phyloP scores from a whole-genome alignment of 2,888 invertebrate genomes.

The Ophion ellenae region DNA sequence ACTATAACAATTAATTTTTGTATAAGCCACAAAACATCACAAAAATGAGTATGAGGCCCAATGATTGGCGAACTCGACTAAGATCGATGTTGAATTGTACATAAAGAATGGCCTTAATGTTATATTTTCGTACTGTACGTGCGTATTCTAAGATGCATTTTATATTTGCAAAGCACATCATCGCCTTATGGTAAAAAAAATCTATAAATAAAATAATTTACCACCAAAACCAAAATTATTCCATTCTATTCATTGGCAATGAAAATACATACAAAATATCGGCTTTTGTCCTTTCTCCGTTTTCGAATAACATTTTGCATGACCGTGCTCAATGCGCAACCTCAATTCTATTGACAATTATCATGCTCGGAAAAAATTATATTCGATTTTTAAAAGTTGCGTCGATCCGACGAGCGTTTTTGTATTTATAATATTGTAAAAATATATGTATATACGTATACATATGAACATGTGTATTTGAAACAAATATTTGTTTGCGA shows the following conservation, averaged over 20 bases:
- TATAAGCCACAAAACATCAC: constrained; percentile 54
- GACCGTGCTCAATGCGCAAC: not conserved
- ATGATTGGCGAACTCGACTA: constrained; percentile 23
- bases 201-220: not conserved
- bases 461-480: constrained; percentile 28
- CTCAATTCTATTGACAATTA: not conserved
- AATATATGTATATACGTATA: constrained; percentile 23
- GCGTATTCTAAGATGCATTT: constrained; percentile 35
- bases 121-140: constrained; percentile 47
- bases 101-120: constrained; percentile 15
- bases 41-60: constrained; percentile 21
- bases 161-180: constrained; percentile 23
- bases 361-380: not conserved
- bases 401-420: constrained; percentile 20
- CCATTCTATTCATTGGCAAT: not conserved
- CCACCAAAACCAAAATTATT: not conserved
- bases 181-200: not conserved
- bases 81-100: constrained; percentile 29
- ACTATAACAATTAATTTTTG: not conserved
- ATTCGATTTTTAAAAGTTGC: constrained; percentile 27
- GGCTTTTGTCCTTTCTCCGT: not conserved
- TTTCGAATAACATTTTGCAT: constrained; percentile 10
- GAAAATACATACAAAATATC: not conserved
- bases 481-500: constrained; percentile 34
- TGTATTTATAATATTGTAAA: constrained; percentile 43